Evolutionary conservation across 2,888 invertebrate species (phyloP).

Genomic region (Agriopis leucophaearia): DNA sequence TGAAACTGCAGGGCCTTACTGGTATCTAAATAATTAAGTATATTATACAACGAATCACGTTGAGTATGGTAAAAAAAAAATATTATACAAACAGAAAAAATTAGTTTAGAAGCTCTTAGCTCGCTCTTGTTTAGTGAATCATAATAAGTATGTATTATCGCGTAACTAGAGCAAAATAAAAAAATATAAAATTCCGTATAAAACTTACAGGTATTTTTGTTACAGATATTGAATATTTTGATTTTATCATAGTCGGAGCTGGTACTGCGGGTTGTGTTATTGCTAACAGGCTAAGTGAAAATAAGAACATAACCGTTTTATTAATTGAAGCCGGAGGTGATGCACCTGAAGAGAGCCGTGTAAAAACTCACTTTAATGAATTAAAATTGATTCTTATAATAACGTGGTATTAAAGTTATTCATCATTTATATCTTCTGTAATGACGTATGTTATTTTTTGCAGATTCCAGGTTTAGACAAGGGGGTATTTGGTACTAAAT

Average conservation of each 20-base stretch:
- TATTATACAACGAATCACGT: too few relatives aligned
- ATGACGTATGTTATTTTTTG: slow-evolving; percentile 13
- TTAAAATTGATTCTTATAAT: neutral
- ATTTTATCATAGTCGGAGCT: slow-evolving; percentile 86
- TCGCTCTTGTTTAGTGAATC: too few relatives aligned
- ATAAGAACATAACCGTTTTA: slow-evolving; percentile 37
- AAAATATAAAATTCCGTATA: neutral
- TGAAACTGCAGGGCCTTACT: too few relatives aligned
- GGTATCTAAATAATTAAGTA: too few relatives aligned
- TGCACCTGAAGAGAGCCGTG: slow-evolving; percentile 48
- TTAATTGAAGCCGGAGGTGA: slow-evolving; percentile 49
- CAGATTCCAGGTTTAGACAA: slow-evolving; percentile 57
- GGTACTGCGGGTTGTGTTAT: slow-evolving; percentile 87
- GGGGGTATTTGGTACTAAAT: slow-evolving; percentile 60
- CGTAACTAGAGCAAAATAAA: too few relatives aligned
- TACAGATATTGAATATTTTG: slow-evolving; percentile 58
- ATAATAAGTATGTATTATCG: neutral
- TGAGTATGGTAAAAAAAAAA: too few relatives aligned
- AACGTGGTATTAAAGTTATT: neutral
- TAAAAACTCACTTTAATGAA: slow-evolving; percentile 39
- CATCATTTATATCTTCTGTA: neutral
- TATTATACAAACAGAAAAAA: too few relatives aligned
- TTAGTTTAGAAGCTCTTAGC: too few relatives aligned
- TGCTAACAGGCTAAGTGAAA: slow-evolving; percentile 84
- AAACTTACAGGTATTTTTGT: neutral